Evolutionary conservation across 2,113 vertebrate species (phyloP).

Genomic region (Peromyscus maniculatus): DNA sequence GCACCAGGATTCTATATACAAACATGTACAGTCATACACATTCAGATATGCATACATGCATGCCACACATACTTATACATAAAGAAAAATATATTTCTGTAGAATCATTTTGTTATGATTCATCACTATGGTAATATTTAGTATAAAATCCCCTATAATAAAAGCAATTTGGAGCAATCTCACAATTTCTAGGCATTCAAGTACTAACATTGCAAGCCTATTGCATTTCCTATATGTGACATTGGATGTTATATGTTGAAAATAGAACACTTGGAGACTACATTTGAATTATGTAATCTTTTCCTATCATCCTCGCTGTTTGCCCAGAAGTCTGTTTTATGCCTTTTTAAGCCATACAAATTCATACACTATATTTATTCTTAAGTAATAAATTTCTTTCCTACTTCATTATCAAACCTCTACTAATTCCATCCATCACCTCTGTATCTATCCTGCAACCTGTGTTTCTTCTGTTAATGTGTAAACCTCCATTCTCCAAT

Average conservation of each 20-base stretch:
- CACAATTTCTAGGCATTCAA: slow-evolving; percentile 48
- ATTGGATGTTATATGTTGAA: background rate
- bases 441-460: background rate
- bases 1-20: background rate
- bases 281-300: background rate
- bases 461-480: background rate
- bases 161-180: slow-evolving; percentile 57
- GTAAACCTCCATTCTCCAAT: background rate
- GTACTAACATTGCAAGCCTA: background rate
- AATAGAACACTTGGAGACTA: background rate
- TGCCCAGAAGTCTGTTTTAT: background rate
- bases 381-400: background rate
- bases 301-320: background rate
- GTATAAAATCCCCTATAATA: slow-evolving; percentile 7
- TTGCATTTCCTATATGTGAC: slow-evolving; percentile 4
- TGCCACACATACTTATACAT: no score
- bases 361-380: background rate
- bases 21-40: no score
- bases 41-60: background rate
- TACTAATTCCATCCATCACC: background rate
- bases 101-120: background rate
- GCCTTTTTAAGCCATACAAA: background rate
- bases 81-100: background rate
- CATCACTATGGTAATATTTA: background rate
- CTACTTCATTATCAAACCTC: background rate